phyloP scores from a whole-genome alignment of 23 tunicate species.

The Trididemnum clinides region DNA sequence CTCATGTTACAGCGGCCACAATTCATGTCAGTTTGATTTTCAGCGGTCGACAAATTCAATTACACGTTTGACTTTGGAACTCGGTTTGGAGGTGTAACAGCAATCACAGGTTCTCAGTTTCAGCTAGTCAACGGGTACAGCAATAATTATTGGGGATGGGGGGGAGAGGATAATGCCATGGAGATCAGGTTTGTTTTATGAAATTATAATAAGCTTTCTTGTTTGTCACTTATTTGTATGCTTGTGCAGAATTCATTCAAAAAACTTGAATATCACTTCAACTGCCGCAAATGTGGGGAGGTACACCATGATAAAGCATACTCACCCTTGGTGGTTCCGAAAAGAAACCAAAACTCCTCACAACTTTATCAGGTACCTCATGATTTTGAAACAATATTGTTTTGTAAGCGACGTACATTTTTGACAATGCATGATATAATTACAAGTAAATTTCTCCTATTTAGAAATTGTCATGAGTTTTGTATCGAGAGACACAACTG shows the following conservation, averaged over 20 bases:
- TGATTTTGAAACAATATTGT: no score
- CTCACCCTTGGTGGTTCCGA: conserved; percentile 99
- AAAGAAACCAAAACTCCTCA: no score
- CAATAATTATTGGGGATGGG: conserved; percentile 99
- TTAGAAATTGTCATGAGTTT: no score
- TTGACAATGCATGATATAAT: no score
- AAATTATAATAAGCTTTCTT: no score
- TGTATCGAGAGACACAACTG: no score
- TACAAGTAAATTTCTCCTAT: no score
- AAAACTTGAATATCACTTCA: conserved; percentile 29
- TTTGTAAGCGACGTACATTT: no score
- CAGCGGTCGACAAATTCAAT: conserved; percentile 96
- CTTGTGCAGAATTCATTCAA: neutral
- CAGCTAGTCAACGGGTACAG: conserved; percentile 81
- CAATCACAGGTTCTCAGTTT: conserved; percentile 59
- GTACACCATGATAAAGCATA: conserved; percentile 95
- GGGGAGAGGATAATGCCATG: conserved; percentile 99
- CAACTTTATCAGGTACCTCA: no score
- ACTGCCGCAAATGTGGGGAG: conserved; percentile 65
- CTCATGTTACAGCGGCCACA: no score
- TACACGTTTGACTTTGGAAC: conserved; percentile 92
- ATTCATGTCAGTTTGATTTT: neutral
- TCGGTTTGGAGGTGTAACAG: conserved; percentile 94
- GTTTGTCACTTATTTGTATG: no score
- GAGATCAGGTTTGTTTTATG: conserved; percentile 93